Conservation (phyloP, 1,140 invertebrate genomes). For the Drosophila kanapiae region DNA sequence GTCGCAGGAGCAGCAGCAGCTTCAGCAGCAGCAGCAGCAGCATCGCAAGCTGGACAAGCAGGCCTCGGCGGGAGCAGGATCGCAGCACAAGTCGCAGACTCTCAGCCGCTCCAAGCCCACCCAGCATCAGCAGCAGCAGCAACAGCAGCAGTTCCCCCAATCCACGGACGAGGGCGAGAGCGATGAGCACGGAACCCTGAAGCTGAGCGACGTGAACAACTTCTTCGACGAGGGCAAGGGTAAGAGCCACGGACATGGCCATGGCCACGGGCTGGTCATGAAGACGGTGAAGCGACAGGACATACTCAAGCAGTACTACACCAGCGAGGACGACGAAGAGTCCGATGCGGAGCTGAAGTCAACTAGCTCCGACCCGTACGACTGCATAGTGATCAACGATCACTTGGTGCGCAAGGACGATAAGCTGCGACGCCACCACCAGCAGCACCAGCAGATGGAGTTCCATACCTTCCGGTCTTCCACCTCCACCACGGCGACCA, state of each 20-base stretch:
- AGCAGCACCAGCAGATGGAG: conserved; percentile 85
- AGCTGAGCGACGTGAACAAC: conserved; percentile 82
- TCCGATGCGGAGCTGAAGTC: conserved; percentile 86
- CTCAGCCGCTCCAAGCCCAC: conserved; percentile 54
- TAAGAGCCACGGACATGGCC: conserved; percentile 66
- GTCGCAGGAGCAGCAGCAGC: conserved; percentile 48
- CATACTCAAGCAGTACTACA: conserved; percentile 89
- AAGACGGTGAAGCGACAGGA: conserved; percentile 89
- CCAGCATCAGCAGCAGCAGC: conserved; percentile 26
- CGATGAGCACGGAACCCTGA: conserved; percentile 81
- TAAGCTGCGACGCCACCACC: conserved; percentile 79
- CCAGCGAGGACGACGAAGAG: conserved; percentile 83
- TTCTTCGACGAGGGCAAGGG: conserved; percentile 85
- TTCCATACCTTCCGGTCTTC: conserved; percentile 85
- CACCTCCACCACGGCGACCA: conserved; percentile 60
- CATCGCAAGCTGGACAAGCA: conserved; percentile 70
- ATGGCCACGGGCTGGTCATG: conserved; percentile 87
- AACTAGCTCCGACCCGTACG: conserved; percentile 89
- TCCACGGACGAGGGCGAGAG: conserved; percentile 80
- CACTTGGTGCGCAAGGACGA: conserved; percentile 88
- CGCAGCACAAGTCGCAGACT: conserved; percentile 62
- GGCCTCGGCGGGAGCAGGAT: conserved; percentile 35
- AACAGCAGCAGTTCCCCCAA: conserved; percentile 65
- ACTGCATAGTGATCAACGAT: conserved; percentile 91
- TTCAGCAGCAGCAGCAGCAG: conserved; percentile 37